Percentiles rank a stretch among this genome's conserved stretches.
phyloP scores from a whole-genome alignment of 2,797 vertebrate species.

The Clarias fuscus region DNA sequence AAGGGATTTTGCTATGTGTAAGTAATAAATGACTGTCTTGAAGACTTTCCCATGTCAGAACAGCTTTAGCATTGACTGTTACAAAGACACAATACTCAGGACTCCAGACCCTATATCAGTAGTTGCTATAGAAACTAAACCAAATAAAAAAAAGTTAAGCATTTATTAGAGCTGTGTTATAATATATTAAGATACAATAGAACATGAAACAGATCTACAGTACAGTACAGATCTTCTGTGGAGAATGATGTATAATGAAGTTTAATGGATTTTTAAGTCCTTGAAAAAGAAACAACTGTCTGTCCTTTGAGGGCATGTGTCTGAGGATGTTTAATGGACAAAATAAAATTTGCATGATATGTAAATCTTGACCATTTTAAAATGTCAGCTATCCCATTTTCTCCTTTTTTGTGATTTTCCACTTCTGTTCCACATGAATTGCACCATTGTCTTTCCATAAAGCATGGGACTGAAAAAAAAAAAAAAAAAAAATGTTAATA shows the following conservation, averaged over 20 bases:
- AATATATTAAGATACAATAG: not conserved
- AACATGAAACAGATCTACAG: not conserved
- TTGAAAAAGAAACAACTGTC: slow-evolving; percentile 22
- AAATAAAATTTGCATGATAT: slow-evolving; percentile 64
- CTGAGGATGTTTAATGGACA: slow-evolving; percentile 33
- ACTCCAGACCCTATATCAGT: not conserved
- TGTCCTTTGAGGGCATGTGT: slow-evolving; percentile 18
- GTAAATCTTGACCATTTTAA: slow-evolving; percentile 72
- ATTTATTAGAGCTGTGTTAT: too few relatives aligned
- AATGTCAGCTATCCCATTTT: slow-evolving; percentile 67
- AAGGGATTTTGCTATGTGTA: not conserved
- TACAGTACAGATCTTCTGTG: not conserved
- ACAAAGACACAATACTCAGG: not conserved
- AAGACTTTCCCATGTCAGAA: not conserved
- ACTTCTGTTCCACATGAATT: slow-evolving; percentile 54
- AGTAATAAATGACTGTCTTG: not conserved
- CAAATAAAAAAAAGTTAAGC: not conserved
- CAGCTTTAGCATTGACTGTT: not conserved
- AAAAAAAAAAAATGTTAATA: slow-evolving; percentile 31
- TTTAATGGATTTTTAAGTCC: slow-evolving; percentile 2
- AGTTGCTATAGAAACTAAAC: not conserved
- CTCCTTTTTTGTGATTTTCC: slow-evolving; percentile 42
- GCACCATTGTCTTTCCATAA: slow-evolving; percentile 46
- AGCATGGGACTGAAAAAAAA: slow-evolving; percentile 36
- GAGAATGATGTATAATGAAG: not conserved